Evolutionary conservation across 2,113 vertebrate species (phyloP).

Genomic region (Corvus cornix): DNA sequence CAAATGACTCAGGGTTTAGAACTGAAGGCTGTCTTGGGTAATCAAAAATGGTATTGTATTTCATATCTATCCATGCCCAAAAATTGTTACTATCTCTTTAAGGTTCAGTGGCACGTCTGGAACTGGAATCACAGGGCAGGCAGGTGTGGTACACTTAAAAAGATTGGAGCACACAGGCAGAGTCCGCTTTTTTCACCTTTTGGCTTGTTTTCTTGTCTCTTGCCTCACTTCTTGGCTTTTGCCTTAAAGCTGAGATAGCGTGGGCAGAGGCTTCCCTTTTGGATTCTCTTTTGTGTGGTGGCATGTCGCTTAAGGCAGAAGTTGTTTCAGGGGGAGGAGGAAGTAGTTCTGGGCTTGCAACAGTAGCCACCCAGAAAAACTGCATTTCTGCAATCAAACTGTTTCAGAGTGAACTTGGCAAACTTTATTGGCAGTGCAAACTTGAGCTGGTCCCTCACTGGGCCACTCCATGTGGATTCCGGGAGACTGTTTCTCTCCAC

Average conservation of each 20-base stretch:
- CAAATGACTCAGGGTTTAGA: background rate
- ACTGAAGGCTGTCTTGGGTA: background rate
- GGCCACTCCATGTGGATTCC: accelerated
- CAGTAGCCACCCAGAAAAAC: background rate
- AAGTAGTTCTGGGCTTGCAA: background rate
- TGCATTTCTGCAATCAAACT: background rate
- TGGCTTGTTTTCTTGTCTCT: background rate
- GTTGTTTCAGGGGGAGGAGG: background rate
- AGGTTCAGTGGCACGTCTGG: background rate
- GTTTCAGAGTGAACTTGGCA: background rate
- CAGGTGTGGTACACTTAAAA: background rate
- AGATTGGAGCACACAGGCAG: background rate
- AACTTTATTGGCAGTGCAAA: background rate
- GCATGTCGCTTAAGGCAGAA: background rate
- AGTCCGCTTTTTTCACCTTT: background rate
- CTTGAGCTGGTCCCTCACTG: background rate
- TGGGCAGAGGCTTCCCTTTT: background rate
- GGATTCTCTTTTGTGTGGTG: background rate
- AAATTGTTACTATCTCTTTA: background rate
- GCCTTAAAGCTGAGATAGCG: background rate
- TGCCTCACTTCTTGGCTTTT: background rate
- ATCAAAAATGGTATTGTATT: background rate
- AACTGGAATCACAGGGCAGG: background rate
- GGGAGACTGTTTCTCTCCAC: background rate
- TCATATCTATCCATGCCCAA: background rate